Conservation (phyloP, 2,888 invertebrate genomes). For the Sinhomidia bicolor region DNA sequence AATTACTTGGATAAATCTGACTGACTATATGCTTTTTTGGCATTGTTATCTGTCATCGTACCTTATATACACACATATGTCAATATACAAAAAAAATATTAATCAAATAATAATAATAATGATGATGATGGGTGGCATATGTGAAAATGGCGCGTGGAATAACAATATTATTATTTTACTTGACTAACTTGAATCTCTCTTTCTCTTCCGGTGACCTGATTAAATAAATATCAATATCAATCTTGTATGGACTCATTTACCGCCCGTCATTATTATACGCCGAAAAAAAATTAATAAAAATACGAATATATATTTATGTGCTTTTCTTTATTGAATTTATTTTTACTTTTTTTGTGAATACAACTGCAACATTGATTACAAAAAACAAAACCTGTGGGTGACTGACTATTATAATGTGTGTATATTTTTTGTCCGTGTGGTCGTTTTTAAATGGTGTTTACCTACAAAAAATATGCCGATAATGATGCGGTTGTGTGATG, state of each 20-base stretch:
- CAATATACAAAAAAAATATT: background rate
- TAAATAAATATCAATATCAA: background rate
- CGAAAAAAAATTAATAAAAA: background rate
- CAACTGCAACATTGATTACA: too few species aligned
- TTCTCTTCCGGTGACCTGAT: background rate
- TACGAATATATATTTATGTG: background rate
- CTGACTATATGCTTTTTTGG: too few species aligned
- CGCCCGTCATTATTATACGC: background rate
- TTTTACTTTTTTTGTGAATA: background rate
- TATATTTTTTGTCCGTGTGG: background rate
- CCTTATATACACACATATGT: too few species aligned
- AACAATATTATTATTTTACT: background rate
- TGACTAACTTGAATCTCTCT: background rate
- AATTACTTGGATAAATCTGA: too few species aligned
- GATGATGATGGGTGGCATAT: conserved; percentile 5
- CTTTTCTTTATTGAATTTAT: too few species aligned
- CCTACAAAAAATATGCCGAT: background rate
- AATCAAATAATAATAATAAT: conserved; percentile 2
- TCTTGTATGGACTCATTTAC: too few species aligned
- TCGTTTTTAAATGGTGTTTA: background rate
- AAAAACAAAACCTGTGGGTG: too few species aligned
- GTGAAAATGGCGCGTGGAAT: background rate
- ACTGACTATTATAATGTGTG: background rate
- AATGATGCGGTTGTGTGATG: background rate
- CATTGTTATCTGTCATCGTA: too few species aligned